Percentiles rank a stretch among this genome's conserved stretches.
Evolutionary conservation across 2,888 invertebrate species (phyloP).

Genomic region (Nipponacmea schrenckii): DNA sequence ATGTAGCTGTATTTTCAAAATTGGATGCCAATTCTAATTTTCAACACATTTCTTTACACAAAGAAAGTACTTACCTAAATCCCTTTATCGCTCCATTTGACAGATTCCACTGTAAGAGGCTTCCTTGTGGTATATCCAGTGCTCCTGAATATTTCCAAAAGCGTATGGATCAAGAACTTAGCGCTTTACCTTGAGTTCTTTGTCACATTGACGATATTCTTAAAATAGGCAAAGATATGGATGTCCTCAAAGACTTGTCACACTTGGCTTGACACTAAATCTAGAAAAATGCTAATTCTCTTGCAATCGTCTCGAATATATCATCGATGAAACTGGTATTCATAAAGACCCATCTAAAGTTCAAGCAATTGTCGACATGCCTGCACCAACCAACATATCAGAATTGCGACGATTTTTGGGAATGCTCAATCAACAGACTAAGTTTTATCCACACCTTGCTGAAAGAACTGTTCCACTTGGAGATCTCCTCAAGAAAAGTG

Average conservation of each 20-base stretch:
- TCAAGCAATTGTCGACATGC: background rate
- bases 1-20: slow-evolving; percentile 24
- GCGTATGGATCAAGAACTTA: slow-evolving; percentile 48
- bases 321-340: slow-evolving; percentile 23
- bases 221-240: slow-evolving; percentile 13
- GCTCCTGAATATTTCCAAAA: slow-evolving; percentile 68
- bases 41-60: slow-evolving; percentile 16
- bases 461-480: background rate
- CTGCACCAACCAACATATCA: background rate
- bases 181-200: slow-evolving; percentile 24
- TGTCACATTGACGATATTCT: slow-evolving; percentile 36
- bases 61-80: slow-evolving; percentile 23
- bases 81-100: slow-evolving; percentile 41
- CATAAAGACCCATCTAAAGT: slow-evolving; percentile 18
- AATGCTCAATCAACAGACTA: background rate
- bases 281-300: slow-evolving; percentile 30
- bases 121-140: slow-evolving; percentile 48
- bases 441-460: background rate
- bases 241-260: slow-evolving; percentile 11
- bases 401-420: background rate
- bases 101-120: slow-evolving; percentile 28
- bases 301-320: slow-evolving; percentile 22
- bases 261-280: slow-evolving; percentile 26
- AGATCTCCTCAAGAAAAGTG: background rate
- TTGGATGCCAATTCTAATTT: slow-evolving; percentile 26